phyloP scores from a whole-genome alignment of 2,797 vertebrate genomes.

The Anguilla pacifica region DNA sequence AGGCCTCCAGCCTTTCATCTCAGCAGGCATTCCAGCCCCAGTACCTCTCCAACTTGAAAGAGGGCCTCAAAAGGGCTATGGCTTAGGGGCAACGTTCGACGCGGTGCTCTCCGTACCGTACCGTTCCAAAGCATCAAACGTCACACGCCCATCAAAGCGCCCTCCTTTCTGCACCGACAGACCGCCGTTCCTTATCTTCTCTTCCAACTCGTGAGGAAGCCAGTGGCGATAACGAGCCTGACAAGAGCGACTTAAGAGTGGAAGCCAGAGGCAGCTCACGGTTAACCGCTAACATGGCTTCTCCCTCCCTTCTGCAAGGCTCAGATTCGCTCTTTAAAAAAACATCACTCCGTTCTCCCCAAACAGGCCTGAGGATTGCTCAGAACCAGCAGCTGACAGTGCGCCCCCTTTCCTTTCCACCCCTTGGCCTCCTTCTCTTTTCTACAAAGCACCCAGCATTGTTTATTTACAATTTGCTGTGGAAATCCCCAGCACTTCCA shows the following conservation, averaged over 20 bases:
- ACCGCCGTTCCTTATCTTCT: neutral
- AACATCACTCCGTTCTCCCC: neutral
- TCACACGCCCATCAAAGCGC: slow-evolving; percentile 46
- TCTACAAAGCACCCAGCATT: slow-evolving; percentile 58
- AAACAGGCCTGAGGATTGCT: slow-evolving; percentile 51
- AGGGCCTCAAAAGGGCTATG: slow-evolving; percentile 70
- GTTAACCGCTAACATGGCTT: neutral
- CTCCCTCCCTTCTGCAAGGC: neutral
- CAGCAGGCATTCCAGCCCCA: slow-evolving; percentile 72
- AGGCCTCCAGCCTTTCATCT: slow-evolving; percentile 74
- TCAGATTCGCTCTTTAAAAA: neutral
- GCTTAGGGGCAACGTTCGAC: slow-evolving; percentile 63
- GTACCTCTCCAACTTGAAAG: slow-evolving; percentile 70
- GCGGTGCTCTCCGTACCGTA: slow-evolving; percentile 49
- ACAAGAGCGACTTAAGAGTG: neutral
- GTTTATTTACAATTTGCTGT: slow-evolving; percentile 76
- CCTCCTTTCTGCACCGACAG: neutral
- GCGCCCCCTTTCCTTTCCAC: slow-evolving; percentile 53
- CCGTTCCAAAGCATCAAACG: slow-evolving; percentile 60
- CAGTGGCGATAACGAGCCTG: neutral
- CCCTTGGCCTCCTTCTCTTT: slow-evolving; percentile 37
- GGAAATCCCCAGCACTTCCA: slow-evolving; percentile 70
- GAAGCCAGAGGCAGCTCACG: neutral
- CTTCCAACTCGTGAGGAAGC: neutral
- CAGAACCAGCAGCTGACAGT: slow-evolving; percentile 28